phyloP scores from a whole-genome alignment of 2,113 vertebrate species.

The Pardalotus punctatus region DNA sequence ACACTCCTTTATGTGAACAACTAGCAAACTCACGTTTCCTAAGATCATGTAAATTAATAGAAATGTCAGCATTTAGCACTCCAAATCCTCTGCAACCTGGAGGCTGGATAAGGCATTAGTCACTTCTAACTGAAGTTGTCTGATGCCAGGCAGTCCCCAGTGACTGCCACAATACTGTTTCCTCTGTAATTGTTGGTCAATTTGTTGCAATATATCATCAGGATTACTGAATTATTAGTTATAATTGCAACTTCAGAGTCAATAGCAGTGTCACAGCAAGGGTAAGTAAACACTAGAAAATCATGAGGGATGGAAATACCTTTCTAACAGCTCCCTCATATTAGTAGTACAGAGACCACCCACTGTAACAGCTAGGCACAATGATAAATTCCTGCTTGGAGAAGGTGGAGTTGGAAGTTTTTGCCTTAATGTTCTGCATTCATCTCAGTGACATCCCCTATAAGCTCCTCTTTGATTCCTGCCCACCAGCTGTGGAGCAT shows the following conservation, averaged over 20 bases:
- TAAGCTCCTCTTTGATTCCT: background rate
- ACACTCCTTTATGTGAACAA: background rate
- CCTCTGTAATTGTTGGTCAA: constrained; percentile 15
- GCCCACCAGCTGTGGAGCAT: background rate
- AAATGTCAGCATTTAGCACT: constrained; percentile 1
- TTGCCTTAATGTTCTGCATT: background rate
- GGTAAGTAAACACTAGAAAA: constrained; percentile 62
- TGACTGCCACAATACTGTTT: background rate
- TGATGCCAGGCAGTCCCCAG: constrained; percentile 14
- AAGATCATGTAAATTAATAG: background rate
- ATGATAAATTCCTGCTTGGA: background rate
- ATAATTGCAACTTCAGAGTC: constrained; percentile 55
- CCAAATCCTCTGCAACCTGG: background rate
- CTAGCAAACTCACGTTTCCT: background rate
- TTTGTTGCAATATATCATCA: constrained; percentile 50
- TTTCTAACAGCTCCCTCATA: background rate
- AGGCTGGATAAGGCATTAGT: constrained; percentile 19
- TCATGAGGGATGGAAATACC: constrained; percentile 29
- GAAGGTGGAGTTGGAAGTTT: background rate
- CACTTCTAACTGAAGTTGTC: constrained; percentile 45
- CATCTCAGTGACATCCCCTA: background rate
- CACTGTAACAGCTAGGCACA: background rate
- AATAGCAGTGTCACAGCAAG: constrained; percentile 57
- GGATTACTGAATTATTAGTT: constrained; percentile 58
- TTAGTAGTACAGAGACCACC: background rate